Evolutionary conservation across 2,113 vertebrate species (phyloP), one percentile per base, ranked within the genome.

Genomic region (Xyrauchen texanus): DNA sequence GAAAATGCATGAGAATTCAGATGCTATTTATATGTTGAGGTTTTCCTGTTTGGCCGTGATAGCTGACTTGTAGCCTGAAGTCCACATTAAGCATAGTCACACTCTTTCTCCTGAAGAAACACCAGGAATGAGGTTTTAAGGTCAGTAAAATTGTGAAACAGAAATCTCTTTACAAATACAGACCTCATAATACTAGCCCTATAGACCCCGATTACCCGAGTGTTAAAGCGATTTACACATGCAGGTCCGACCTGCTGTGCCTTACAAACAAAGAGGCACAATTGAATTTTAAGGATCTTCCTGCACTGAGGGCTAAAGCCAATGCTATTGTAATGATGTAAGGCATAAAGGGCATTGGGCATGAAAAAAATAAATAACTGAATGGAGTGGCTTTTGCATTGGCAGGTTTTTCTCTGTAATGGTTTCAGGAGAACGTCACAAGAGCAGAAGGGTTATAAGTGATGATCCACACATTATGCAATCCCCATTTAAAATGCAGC

Each of bases 391-490:
- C 42, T 68, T 66, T 45, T 57, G 4, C 34, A 55, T 46, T 57
- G 65, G 55, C 66, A 15, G 42, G 3, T 34, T 34, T 34, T 34
- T 34, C 21, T 34, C 21, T 34, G 21, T 34, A 34, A 34, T 34
- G 21, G 21, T 34, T 34, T 34, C 21, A 34, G 21, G 21, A 34
- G 21, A 34, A 34, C 21, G 1, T 34, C 21, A 34, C 21, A 34
- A 34, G 21, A 34, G 3, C 21, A 34, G 21, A 34, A 34, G 21
- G 3, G 21, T 1, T 34, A 34, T 34, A 34, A 34, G 21, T 1
- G 21, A 34, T 34, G 21, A 34, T 34, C 10, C 6, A 10, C 10
- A 66, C 68, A 76, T 83, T 78, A 83, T 72, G 73, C 68, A 80
- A 83, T 70, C 52, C 57, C 5, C 42, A 5, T 21, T 12, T 5